Evolutionary conservation across 2,888 invertebrate species (phyloP), one percentile per base, ranked within the genome.

Genomic region (Leucophenga montana): DNA sequence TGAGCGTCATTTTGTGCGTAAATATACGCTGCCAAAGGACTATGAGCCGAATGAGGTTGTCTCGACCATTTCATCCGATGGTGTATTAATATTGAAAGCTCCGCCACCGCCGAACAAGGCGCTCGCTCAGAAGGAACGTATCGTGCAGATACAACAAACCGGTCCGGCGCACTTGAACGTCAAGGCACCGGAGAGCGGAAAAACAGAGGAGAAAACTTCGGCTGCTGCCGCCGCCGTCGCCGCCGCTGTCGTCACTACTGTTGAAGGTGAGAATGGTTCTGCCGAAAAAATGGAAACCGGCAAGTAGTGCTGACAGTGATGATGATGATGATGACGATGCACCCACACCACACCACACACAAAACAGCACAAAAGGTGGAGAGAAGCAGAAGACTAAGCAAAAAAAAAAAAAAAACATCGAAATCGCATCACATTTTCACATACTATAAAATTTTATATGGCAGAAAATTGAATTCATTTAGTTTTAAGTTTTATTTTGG

Each of bases 1-100:
- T 8, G 92, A 93, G 44, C 91, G 94, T 62, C 94, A 95, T 74
- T 94, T 95, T 80, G 91, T 93, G 71, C 90, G 95, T 67, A 91
- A 93, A 74, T 96, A 95, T 85, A 86, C 92, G 14, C 85, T 96
- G 66, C 95, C 96, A 0, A 92, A 93, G 78, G 94, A 93, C 0
- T 94, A 93, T 70, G 94, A 95, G 70, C 90, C 94, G 3, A 92
- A 92, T 69, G 91, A 92, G 53, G 93, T 95, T 1, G 91, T 92
- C 70, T 95, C 95, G 6, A 93, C 92, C 27, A 89, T 95, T 44
- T 94, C 95, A 33, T 92, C 93, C 1, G 95, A 95, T 78, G 95
- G 95, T 1, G 91, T 95, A 71, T 87, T 95, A 74, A 92, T 91
- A 33, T 89, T 95, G 91, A 95, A 53, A 91, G 92, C 80, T 93